Evolutionary conservation across 2,888 invertebrate genomes (phyloP), one percentile per base, ranked within the genome.

Genomic region (Eristalis intricaria): DNA sequence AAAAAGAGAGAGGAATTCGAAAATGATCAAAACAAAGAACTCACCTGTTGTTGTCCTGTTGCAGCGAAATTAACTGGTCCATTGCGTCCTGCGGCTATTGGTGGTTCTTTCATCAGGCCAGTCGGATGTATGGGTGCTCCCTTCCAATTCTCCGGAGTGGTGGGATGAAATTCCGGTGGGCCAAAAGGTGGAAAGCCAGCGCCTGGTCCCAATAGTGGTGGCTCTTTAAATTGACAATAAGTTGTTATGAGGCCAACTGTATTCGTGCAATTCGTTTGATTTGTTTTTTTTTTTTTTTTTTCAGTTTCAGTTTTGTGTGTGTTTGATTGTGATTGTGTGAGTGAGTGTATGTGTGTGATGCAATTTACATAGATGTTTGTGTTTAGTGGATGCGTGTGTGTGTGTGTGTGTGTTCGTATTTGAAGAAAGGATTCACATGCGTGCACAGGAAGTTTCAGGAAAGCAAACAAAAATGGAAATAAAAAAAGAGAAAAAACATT

Each of bases 41-140:
- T 91, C 89, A 93, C 93, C 91, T 93, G 93, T 86, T 91, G 91
- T 89, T 92, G 92, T 90, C 92, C 92, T 89, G 92, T 90, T 89
- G 92, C 90, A 85, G 92, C 91, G 89, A 93, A 93, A 89, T 92
- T 91, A 65, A 92, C 91, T 83, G 92, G 91, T 69, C 92, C 92
- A 91, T 92, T 93, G 89, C 93, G 93, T 88, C 92, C 92, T 82
- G 92, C 90, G 2, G 94, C 94, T 0, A 94, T 94, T 89, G 93
- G 90, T 90, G 95, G 94, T 79, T 95, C 95, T 91, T 95, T 95
- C 94, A 95, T 94, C 92, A 95, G 93, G 4, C 95, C 95, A 22
- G 95, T 91, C 86, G 92, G 91, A 90, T 93, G 93, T 85, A 92
- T 92, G 71, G 92, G 90, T 87, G 92, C 91, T 43, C 92, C 91